phyloP scores from a whole-genome alignment of 2,797 vertebrate genomes.

The Neostethus bicornis region DNA sequence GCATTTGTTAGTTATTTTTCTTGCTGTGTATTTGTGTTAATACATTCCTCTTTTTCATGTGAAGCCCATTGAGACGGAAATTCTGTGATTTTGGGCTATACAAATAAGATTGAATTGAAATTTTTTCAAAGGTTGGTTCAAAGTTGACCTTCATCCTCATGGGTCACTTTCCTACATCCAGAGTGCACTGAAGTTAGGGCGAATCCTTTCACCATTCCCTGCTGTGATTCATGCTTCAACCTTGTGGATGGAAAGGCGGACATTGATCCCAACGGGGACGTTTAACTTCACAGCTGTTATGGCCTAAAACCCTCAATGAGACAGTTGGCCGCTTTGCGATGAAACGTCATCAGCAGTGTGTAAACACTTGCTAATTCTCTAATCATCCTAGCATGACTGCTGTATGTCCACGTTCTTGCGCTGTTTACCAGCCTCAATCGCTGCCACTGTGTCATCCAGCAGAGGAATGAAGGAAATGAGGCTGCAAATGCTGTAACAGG shows the following conservation, averaged over 20 bases:
- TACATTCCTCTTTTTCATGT: too few species aligned
- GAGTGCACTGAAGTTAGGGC: constrained; percentile 46
- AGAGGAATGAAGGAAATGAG: constrained; percentile 71
- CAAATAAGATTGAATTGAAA: too few species aligned
- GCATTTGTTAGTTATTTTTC: too few species aligned
- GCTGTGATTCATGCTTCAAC: constrained; percentile 45
- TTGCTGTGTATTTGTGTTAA: too few species aligned
- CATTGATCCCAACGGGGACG: constrained; percentile 34
- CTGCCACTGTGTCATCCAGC: constrained; percentile 69
- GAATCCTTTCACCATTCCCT: constrained; percentile 39
- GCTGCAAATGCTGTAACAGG: constrained; percentile 77
- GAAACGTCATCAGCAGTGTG: constrained; percentile 18
- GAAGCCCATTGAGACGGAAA: too few species aligned
- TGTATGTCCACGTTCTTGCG: constrained; percentile 37
- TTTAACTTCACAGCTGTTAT: constrained; percentile 36
- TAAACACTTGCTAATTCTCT: constrained; percentile 22
- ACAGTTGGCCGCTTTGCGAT: constrained; percentile 30
- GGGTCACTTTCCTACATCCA: constrained; percentile 43
- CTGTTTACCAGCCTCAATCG: constrained; percentile 40
- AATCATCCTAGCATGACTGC: constrained; percentile 49
- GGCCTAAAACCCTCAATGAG: constrained; percentile 30
- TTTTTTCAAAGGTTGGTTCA: too few species aligned
- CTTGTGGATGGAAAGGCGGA: constrained; percentile 47
- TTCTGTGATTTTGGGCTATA: too few species aligned
- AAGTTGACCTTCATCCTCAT: constrained; percentile 68